Base-by-base conservation (phyloP, 2,797 vertebrate species). In the Phrynocephalus guinanensis region DNA sequence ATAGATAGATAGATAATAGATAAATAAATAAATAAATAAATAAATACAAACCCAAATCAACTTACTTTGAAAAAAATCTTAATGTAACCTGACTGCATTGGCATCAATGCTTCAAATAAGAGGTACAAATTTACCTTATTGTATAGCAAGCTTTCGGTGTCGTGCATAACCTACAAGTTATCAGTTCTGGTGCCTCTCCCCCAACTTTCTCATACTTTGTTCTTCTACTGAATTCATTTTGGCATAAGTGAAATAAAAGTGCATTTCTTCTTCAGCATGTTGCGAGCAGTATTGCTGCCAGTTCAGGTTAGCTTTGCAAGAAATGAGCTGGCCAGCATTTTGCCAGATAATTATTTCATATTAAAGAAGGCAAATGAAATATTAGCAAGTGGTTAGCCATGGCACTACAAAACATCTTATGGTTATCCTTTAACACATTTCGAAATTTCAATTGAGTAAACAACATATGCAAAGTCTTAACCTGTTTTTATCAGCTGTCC, bases 291-390 rank as follows among this genome's bases (percentile, higher is more conserved):
- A 24, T 82, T 77, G 48, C 5, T 56, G 30, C 52, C 22, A 48
- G 63, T 83, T 84, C 26, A 48, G 26, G 79, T 50, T 60, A 63
- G 22, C 30, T 71, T 79, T 79, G 15, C 22, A 33, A 33, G 56
- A 50, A 6, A 18, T 66, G 60, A 70, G 10, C 20, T 63, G 76
- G 18, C 63, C 26, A 44, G n/a, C 60, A 24, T 22, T 79, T 56
- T 83, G 75, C 26, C 71, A n/a, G 16, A 52, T 5, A 7, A 50
- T 48, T n/a, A 30, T 28, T 81, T 75, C 10, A 30, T 5, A 6
- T 82, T 68, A 82, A 76, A 67, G 20, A 87, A 87, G 50, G 50
- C 60, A 85, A 85, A 28, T 85, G 70, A 87, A 60, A 82, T 67
- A 38, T 82, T 82, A 10, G 6, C 60, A 76, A 82, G 86, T 68